Base-by-base conservation (phyloP, 2,113 vertebrate species). In the Lepidothrix coronata region DNA sequence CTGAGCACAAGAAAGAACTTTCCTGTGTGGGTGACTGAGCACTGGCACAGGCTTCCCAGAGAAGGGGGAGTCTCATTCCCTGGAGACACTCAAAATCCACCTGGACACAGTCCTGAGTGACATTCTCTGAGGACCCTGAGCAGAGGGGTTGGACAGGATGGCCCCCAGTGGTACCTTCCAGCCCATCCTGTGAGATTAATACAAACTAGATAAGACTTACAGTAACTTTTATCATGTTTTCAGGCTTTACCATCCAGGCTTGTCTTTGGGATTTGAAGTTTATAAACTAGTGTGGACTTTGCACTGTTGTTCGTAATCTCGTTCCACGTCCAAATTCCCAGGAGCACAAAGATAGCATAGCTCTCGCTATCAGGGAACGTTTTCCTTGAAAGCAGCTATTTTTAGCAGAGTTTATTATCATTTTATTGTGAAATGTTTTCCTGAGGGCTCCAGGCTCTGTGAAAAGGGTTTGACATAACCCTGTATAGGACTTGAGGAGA, bases 311-410 rank as follows among this genome's bases (percentile, higher is more conserved):
- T 35, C 27, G 0, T 11, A 5, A 23, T 21, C 35, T 2, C 2
- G 0, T 27, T 63, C 55, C 46, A 27, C 3, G 4, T 6, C 54
- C n/a, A 1, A 30, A 2, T 39, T 11, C 3, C 12, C 0, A 0
- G 16, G 41, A 1, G 1, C 31, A 0, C 0, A 0, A 13, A 54
- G 33, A 20, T 5, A 12, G 18, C 12, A 0, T 4, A 2, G 70
- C 22, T 57, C 31, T 48, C 0, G 0, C 35, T 43, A 2, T 14
- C 61, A 44, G 67, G 62, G 51, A 33, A 23, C 1, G 5, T 46
- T 43, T 68, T 46, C 62, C 58, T 86, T 55, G 13, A 31, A 55
- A 54, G 48, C 49, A 51, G 58, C 35, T 82, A 3, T 68, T 88
- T 76, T 72, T 49, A 72, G 52, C 54, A 37, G 48, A 54, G 14